Percentiles rank a stretch among this genome's conserved stretches.
Conservation (phyloP, 2,113 vertebrate species). For the Spheniscus mendiculus region DNA sequence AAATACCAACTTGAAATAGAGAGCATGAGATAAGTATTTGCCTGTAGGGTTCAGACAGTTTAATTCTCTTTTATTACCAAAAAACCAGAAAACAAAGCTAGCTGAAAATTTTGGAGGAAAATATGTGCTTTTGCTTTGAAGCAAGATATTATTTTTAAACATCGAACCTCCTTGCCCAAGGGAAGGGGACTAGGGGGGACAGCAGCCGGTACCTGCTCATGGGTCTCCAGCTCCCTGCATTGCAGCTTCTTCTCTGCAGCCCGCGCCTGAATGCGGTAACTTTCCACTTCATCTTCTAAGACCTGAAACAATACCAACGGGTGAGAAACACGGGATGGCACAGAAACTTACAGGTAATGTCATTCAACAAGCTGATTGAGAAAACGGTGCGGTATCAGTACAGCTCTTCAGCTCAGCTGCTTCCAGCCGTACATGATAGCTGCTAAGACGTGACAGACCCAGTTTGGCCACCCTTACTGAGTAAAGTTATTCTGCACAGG, state of each 20-base stretch:
- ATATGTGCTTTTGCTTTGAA: slow-evolving; percentile 57
- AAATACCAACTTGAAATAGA: slow-evolving; percentile 39
- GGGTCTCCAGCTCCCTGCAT: slow-evolving; percentile 81
- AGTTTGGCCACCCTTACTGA: rapidly evolving
- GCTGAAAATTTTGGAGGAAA: slow-evolving; percentile 44
- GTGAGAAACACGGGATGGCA: background rate
- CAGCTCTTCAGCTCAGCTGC: background rate
- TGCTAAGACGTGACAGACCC: background rate
- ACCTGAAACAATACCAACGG: slow-evolving; percentile 72
- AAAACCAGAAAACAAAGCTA: slow-evolving; percentile 12
- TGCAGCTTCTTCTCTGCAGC: slow-evolving; percentile 83
- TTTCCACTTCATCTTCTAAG: slow-evolving; percentile 84
- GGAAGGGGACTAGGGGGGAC: background rate
- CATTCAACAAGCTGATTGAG: background rate
- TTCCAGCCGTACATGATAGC: rapidly evolving
- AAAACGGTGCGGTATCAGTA: background rate
- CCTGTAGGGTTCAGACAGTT: slow-evolving; percentile 49
- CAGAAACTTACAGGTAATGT: background rate
- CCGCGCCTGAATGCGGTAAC: slow-evolving; percentile 72
- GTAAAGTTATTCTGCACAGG: background rate
- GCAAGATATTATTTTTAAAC: background rate
- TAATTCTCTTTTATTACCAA: slow-evolving; percentile 48
- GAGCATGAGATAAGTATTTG: slow-evolving; percentile 45
- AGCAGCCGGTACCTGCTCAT: slow-evolving; percentile 84
- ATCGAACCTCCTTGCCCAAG: background rate